Evolutionary conservation across 2,888 invertebrate species (phyloP), one percentile per base, ranked within the genome.

Genomic region (Stenurella melanura): DNA sequence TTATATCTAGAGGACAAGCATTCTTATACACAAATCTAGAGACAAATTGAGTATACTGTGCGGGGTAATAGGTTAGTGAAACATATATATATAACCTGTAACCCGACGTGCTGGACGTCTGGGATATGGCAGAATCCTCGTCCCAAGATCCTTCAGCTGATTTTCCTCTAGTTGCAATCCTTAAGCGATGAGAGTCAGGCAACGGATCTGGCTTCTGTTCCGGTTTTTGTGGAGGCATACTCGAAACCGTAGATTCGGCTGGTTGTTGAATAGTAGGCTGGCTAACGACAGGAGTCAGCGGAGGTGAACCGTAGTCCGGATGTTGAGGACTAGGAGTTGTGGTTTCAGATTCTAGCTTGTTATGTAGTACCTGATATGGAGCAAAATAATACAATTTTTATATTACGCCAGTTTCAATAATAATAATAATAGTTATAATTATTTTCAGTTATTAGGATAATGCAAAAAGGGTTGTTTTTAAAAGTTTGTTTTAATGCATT

Each of bases 31-130:
- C 58, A 38, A 61, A 61, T 61, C 61, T 30, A 30, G 9, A 30
- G 34, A 34, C 21, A 10, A 58, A 58, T 19, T 21, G 58, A 21
- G 19, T 21, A 67, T 74, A 50, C n/a, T n/a, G 12, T 42, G 11
- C n/a, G 50, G n/a, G 50, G n/a, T 50, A 50, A n/a, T n/a, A n/a
- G n/a, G n/a, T n/a, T n/a, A n/a, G 2, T 50, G n/a, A 50, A 17
- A 50, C 6, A 17, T 50, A 50, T 50, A 50, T 50, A 50, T 50
- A 50, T 79, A 73, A 83, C 82, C 84, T 91, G 89, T 96, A 96
- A 78, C 96, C 96, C 0, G 96, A 96, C 18, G 96, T 96, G 83
- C 96, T 96, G 0, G 96, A 96, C 0, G 95, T 96, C 88, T 95
- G 95, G 4, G 95, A 95, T 77, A 95, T 91, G 63, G 90, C 90